Evolutionary conservation across 2,888 invertebrate species (phyloP), one percentile per base, ranked within the genome.

Genomic region (Lingula anatina): DNA sequence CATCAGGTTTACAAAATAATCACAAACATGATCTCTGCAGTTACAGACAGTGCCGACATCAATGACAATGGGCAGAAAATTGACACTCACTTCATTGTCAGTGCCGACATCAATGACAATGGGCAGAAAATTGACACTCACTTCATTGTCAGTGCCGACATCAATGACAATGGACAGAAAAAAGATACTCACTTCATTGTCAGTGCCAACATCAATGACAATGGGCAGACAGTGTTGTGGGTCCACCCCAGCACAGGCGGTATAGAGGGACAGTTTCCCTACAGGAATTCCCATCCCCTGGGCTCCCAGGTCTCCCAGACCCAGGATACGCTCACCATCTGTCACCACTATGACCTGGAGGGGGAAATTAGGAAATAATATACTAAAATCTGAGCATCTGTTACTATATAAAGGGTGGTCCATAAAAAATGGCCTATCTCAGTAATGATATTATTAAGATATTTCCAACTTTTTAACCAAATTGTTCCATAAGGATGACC

Each of bases 221-320:
- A 99, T 86, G 37, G 97, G 97, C 58, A 99, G 82, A 72, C 93
- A 93, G 77, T 94, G 90, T 61, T 89, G 86, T 0, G 97, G 97
- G 74, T 92, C 91, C 67, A 99, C 90, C 51, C 94, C 95, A 18
- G 92, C 96, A 50, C 97, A 81, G 0, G 95, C 96, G 2, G 96
- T 96, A 80, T 99, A 99, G 7, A 99, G 81, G 5, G 95, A 85
- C 60, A 99, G 80, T 80, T 99, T 99, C 57, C 97, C 97, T 40
- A 95, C 87, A 1, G 97, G 96, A 67, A 97, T 99, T 50, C 96
- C 97, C 94, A 97, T 97, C 15, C 97, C 97, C 73, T 90, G 88
- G 2, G 90, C 91, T 5, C 97, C 97, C 56, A 96, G 82, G 79
- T 99, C 97, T 1, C 97, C 97, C 48, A 99, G 81, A 5, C 97